Evolutionary conservation across 2,113 vertebrate species (phyloP).

Genomic region (Reinhardtius hippoglossoides): DNA sequence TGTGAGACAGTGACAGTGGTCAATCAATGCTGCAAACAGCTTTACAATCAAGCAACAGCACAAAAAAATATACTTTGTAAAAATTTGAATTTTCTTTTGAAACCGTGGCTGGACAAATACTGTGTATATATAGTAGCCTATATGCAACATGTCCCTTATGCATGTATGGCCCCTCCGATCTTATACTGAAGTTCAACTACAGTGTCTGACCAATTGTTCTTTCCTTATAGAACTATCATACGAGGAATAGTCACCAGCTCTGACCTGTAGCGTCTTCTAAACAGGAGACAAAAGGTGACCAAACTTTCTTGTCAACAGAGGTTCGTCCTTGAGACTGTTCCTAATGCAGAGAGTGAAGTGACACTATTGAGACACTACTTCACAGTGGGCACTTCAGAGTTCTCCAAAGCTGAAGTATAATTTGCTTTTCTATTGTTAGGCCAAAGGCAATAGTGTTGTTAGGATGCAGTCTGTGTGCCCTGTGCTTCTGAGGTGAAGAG

Average conservation of each 20-base stretch:
- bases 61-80: too few relatives aligned
- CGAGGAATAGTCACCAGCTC: background rate
- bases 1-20: too few relatives aligned
- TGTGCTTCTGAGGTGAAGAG: slow-evolving; percentile 27
- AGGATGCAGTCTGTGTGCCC: slow-evolving; percentile 3
- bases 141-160: too few relatives aligned
- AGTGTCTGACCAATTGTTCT: too few relatives aligned
- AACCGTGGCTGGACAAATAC: too few relatives aligned
- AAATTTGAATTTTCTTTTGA: too few relatives aligned
- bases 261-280: slow-evolving; percentile 26
- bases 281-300: background rate
- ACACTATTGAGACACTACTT: background rate
- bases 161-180: too few relatives aligned
- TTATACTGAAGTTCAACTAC: too few relatives aligned
- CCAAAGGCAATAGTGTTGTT: slow-evolving; percentile 32
- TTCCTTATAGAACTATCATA: slow-evolving; percentile 5
- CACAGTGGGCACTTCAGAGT: slow-evolving; percentile 13
- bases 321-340: slow-evolving; percentile 39
- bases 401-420: slow-evolving; percentile 35
- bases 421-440: slow-evolving; percentile 30
- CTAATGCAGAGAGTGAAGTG: slow-evolving; percentile 11
- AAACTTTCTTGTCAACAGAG: slow-evolving; percentile 30
- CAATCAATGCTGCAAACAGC: too few relatives aligned
- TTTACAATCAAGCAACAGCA: too few relatives aligned
- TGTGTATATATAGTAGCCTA: too few relatives aligned